These are phyloP conservation scores for Drosophila cracens DNA, from an alignment of 2,888 invertebrate genomes.

Conservation along the genomic window DNA sequence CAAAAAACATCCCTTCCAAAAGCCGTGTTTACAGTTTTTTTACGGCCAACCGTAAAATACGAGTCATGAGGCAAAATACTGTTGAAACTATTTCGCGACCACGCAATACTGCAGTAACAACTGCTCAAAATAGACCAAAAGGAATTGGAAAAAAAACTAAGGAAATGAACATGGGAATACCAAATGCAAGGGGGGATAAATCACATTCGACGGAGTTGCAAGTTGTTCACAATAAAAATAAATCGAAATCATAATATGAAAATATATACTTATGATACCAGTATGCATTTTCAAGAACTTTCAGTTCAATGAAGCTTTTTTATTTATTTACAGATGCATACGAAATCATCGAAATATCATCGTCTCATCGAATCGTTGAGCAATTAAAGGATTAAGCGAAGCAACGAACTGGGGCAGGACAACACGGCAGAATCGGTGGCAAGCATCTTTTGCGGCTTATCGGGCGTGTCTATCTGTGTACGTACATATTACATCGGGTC, in stretches of 20 bases:
- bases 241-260: neutral
- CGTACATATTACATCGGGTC: conserved; percentile 58
- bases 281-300: neutral
- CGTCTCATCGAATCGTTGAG: conserved; percentile 25
- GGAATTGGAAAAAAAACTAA: neutral
- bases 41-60: conserved; percentile 31
- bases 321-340: conserved; percentile 40
- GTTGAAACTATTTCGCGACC: conserved; percentile 8
- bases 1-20: neutral
- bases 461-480: conserved; percentile 52
- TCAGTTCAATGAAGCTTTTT: neutral
- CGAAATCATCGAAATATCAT: conserved; percentile 11
- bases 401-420: conserved; percentile 12
- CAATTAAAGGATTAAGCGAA: conserved; percentile 43
- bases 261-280: neutral
- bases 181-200: neutral
- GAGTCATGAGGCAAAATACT: conserved; percentile 17
- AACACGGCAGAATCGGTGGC: conserved; percentile 15
- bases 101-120: neutral
- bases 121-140: too few relatives aligned
- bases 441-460: conserved; percentile 46
- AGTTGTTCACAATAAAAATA: neutral
- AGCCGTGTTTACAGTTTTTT: conserved; percentile 18
- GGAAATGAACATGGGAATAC: neutral
- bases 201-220: neutral